A percentile compares a stretch with the other conserved stretches of the same genome.
phyloP scores from a whole-genome alignment of 2,113 vertebrate species.

The Todiramphus saurophagus region DNA sequence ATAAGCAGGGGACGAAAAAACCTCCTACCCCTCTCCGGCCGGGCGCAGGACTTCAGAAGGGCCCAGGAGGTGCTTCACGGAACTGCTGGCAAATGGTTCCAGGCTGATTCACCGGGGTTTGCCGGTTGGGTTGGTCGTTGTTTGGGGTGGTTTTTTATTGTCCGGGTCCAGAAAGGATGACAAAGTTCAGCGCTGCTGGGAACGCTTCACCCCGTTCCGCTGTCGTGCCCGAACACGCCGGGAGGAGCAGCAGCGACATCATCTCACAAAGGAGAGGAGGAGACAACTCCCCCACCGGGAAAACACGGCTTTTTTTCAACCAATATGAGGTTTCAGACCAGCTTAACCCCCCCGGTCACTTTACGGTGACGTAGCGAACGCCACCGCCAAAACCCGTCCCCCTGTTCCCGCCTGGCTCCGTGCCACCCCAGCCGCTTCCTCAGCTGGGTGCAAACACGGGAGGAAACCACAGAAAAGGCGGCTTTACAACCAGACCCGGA shows the following conservation, averaged over 20 bases:
- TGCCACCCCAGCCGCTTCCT: no score
- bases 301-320: no score
- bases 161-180: neutral
- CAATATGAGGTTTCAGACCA: accelerated
- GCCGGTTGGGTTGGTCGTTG: no score
- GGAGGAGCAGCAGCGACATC: neutral
- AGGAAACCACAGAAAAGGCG: neutral
- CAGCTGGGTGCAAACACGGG: no score
- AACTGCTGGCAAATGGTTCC: neutral
- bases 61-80: neutral
- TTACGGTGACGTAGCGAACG: neutral
- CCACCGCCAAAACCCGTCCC: neutral
- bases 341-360: neutral
- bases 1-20: neutral
- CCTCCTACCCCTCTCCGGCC: neutral
- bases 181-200: neutral
- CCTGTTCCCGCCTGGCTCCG: neutral
- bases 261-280: no score
- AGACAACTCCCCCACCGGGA: neutral
- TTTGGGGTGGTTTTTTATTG: no score
- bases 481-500: neutral
- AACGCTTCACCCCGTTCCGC: neutral
- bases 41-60: accelerated
- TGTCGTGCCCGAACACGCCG: neutral
- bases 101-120: neutral